Evolutionary conservation across 2,113 vertebrate species (phyloP), one percentile per base, ranked within the genome.

Genomic region (Genyomyrus donnyi): DNA sequence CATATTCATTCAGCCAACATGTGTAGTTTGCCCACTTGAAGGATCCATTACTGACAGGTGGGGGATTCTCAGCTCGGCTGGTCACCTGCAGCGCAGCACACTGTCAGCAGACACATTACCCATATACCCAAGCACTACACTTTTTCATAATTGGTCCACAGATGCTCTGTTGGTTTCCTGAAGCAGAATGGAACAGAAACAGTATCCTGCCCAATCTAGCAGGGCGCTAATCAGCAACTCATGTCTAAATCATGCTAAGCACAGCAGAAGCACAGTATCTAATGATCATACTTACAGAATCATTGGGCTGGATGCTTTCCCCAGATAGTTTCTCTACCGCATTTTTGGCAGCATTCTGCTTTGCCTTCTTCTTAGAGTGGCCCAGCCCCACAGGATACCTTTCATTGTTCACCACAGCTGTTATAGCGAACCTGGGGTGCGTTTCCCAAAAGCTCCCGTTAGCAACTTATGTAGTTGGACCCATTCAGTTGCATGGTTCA

Each of bases 321-420:
- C 0, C 24, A 2, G 1, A 1, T 3, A 96, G 50, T 31, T 0
- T 3, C 0, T 2, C 42, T 10, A 94, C n/a, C 0, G 93, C 95
- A 50, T 95, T 93, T 92, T 92, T 93, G 19, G 96, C 95, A 9
- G 96, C 96, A 0, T 94, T 92, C 27, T 94, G 92, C 88, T 88
- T 95, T 3, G 96, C 96, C 74, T 95, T 95, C 52, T 94, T 96
- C 92, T 96, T 96, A 89, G n/a, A 94, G 50, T 91, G 93, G 0
- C 96, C 96, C 62, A 90, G 89, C 7, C 48, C 95, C 0, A 91
- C 90, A 53, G 94, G 92, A 92, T 94, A 96, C 0, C 0, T 1
- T 13, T 90, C 87, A 3, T 89, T 91, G 85, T 94, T 89, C 1
- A 96, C 0, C 6, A 95, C 24, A 0, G 10, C 95, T 91, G 70